Evolutionary conservation across 2,113 vertebrate species (phyloP), one percentile per base, ranked within the genome.

Genomic region (Dipodomys spectabilis): DNA sequence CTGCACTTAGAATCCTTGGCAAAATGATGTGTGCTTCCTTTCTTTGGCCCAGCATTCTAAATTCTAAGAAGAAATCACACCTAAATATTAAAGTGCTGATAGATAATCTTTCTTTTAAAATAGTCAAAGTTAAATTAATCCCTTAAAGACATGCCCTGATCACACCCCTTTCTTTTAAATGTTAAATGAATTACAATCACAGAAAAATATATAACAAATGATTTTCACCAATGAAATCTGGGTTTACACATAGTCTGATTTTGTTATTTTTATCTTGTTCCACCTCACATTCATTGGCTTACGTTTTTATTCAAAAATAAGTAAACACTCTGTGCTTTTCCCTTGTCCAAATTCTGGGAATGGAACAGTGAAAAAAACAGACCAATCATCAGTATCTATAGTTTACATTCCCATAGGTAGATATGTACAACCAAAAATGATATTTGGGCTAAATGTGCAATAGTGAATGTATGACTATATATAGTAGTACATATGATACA

Each of bases 241-340:
- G 22, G 68, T 25, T 77, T 22, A 74, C 27, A 35, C 9, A 73
- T 8, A 69, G 65, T 60, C 69, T 72, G 6, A 64, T 4, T 74
- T 30, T 39, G 69, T 72, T 22, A 25, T 71, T 62, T 7, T 53
- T 71, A 1, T 82, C 20, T 60, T 53, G 32, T 77, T 81, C 86
- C 73, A 25, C 19, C 11, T 27, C 35, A 68, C 18, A 13, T 71
- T 94, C 32, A 91, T 85, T 86, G 20, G 5, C 30, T 82, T 12
- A 68, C 23, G 73, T 13, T 79, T 77, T 92, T 88, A 44, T 78
- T 84, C 39, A 75, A 89, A 65, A 79, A 72, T 68, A 44, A 82
- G 9, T 78, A 5, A 79, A n/a, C 62, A 32, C 7, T 62, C 11
- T 71, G 25, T 64, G 35, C 25, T 25, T 65, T 65, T 19, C 7